Evolutionary conservation across 2,888 invertebrate genomes (phyloP).

Genomic region (Villa cingulata): DNA sequence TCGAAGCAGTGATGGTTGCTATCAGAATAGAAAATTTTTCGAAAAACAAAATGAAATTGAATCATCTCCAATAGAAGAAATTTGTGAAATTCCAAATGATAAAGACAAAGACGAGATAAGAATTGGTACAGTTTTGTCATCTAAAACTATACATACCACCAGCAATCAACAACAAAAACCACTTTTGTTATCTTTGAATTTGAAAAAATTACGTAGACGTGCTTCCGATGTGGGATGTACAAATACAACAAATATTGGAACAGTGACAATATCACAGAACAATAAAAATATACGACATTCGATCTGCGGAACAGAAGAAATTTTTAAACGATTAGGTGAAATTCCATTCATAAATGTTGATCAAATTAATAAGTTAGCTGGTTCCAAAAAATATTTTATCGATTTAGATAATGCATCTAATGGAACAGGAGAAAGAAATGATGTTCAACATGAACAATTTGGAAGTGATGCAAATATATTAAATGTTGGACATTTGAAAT

Average conservation of each 20-base stretch:
- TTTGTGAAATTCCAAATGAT: background rate
- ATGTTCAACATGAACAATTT: no score
- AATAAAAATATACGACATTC: conserved; percentile 11
- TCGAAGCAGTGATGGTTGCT: background rate
- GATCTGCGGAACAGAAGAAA: conserved; percentile 11
- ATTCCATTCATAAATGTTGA: background rate
- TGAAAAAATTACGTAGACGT: conserved; percentile 12
- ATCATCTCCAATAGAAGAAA: conserved; percentile 12
- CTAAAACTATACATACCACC: no score
- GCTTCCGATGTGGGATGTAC: conserved; percentile 13
- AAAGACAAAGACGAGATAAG: no score
- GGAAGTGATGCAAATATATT: no score
- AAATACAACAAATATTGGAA: background rate
- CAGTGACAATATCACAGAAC: background rate
- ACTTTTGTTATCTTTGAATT: conserved; percentile 6
- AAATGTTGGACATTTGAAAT: no score
- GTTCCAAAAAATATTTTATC: no score
- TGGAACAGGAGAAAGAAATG: no score
- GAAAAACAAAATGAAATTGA: background rate
- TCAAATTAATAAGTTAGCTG: background rate
- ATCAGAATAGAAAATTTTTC: background rate
- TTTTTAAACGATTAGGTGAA: conserved; percentile 4
- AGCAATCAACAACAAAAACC: no score
- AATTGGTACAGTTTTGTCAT: no score
- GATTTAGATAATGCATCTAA: background rate